Conservation (phyloP, 2,113 vertebrate species). For the Cochlearius cochlearius region DNA sequence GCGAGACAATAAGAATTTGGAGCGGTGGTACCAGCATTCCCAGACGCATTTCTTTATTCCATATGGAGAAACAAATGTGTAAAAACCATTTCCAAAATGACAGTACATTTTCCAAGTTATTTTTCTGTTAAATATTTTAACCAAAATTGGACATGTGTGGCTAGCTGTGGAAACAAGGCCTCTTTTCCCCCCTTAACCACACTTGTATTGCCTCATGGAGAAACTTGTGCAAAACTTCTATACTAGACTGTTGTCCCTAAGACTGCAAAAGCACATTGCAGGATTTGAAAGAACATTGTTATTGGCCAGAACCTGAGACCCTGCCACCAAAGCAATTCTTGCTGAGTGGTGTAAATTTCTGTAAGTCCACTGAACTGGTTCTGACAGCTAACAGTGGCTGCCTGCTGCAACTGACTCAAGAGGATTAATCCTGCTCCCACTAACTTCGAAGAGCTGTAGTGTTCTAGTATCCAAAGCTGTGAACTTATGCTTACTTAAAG, state of each 20-base stretch:
- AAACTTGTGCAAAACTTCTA: background rate
- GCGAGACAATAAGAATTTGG: background rate
- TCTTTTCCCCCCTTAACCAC: background rate
- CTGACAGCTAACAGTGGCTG: background rate
- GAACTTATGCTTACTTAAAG: background rate
- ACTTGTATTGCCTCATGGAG: background rate
- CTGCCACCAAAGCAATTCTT: background rate
- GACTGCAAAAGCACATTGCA: background rate
- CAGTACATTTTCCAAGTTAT: slow-evolving; percentile 2
- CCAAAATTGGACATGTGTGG: background rate
- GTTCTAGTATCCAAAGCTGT: background rate
- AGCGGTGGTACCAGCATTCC: slow-evolving; percentile 11
- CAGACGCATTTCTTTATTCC: slow-evolving; percentile 34
- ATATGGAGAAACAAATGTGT: slow-evolving; percentile 4
- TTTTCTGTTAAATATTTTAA: slow-evolving; percentile 28
- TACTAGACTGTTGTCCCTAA: background rate
- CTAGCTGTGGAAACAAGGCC: background rate
- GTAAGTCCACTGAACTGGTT: background rate
- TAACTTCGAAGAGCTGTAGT: background rate
- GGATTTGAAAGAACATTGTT: background rate
- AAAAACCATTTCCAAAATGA: background rate
- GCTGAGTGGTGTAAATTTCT: background rate
- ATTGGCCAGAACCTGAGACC: background rate
- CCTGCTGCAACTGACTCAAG: background rate
- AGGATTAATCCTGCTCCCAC: background rate